These are phyloP conservation scores for Catonia carolina DNA, from an alignment of 2,888 invertebrate genomes.

Conservation along the genomic window DNA sequence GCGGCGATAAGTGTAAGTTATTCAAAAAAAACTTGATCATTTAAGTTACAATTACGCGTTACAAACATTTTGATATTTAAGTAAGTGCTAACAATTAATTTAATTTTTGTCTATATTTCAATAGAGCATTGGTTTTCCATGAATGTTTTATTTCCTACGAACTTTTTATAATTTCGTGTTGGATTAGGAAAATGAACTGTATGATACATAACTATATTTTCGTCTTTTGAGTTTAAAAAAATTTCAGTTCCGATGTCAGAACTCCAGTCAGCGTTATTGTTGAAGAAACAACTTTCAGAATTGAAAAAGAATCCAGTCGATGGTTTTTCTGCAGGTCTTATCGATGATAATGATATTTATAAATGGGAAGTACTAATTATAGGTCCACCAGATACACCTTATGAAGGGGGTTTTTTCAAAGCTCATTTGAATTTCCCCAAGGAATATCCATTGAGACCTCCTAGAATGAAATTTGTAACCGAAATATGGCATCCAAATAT, in stretches of 20 bases:
- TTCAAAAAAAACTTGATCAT: too few relatives aligned
- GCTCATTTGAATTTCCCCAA: conserved; percentile 96
- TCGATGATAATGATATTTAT: conserved; percentile 98
- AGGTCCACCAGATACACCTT: conserved; percentile 97
- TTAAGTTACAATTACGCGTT: too few relatives aligned
- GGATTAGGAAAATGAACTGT: too few relatives aligned
- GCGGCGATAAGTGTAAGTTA: too few relatives aligned
- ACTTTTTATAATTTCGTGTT: too few relatives aligned
- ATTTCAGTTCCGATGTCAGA: background rate
- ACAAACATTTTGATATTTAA: too few relatives aligned
- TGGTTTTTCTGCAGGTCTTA: conserved; percentile 98
- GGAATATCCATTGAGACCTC: conserved; percentile 97
- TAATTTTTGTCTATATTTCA: too few relatives aligned
- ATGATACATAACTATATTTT: too few relatives aligned
- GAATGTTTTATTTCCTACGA: too few relatives aligned
- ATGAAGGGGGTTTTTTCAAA: conserved; percentile 99
- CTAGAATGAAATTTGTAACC: conserved; percentile 97
- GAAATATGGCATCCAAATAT: conserved; percentile 99
- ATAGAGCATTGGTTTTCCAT: too few relatives aligned
- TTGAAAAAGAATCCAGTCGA: conserved; percentile 87
- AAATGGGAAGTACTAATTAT: conserved; percentile 99
- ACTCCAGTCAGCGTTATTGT: conserved; percentile 4
- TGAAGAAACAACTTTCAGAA: conserved; percentile 1
- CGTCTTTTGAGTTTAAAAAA: too few relatives aligned
- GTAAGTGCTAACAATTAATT: too few relatives aligned